These are phyloP conservation scores for Scotopteryx bipunctaria DNA, from an alignment of 2,888 invertebrate genomes.

Conservation along the genomic window DNA sequence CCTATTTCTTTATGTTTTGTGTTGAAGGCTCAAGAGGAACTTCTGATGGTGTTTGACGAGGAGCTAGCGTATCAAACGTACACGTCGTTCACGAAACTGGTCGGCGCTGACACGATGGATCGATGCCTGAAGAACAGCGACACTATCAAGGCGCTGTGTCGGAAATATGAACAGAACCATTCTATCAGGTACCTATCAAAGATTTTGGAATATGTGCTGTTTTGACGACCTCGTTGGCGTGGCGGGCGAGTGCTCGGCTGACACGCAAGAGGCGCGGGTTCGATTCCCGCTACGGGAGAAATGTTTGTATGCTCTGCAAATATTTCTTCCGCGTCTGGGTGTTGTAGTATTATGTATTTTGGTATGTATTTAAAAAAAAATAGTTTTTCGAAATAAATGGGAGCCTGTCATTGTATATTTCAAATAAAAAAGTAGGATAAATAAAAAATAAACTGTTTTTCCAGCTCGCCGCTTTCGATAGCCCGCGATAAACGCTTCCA, in stretches of 20 bases:
- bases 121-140: slow-evolving; percentile 90
- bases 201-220: too few relatives aligned
- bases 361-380: too few relatives aligned
- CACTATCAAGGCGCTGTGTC: slow-evolving; percentile 89
- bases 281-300: too few relatives aligned
- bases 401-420: too few relatives aligned
- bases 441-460: neutral
- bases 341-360: too few relatives aligned
- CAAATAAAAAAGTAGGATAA: too few relatives aligned
- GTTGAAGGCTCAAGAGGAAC: slow-evolving; percentile 88
- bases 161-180: slow-evolving; percentile 84
- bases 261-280: too few relatives aligned
- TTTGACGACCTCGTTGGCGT: too few relatives aligned
- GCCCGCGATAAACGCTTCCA: slow-evolving; percentile 64
- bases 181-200: slow-evolving; percentile 64
- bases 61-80: slow-evolving; percentile 94
- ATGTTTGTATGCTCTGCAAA: too few relatives aligned
- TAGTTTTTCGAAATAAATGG: too few relatives aligned
- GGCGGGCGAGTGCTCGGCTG: too few relatives aligned
- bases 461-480: slow-evolving; percentile 59
- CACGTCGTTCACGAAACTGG: slow-evolving; percentile 87
- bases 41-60: slow-evolving; percentile 91
- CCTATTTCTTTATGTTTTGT: neutral
- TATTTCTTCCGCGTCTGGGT: too few relatives aligned
- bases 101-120: slow-evolving; percentile 88